phyloP scores from a whole-genome alignment of 2,113 vertebrate species.

The Lophotis ruficrista region DNA sequence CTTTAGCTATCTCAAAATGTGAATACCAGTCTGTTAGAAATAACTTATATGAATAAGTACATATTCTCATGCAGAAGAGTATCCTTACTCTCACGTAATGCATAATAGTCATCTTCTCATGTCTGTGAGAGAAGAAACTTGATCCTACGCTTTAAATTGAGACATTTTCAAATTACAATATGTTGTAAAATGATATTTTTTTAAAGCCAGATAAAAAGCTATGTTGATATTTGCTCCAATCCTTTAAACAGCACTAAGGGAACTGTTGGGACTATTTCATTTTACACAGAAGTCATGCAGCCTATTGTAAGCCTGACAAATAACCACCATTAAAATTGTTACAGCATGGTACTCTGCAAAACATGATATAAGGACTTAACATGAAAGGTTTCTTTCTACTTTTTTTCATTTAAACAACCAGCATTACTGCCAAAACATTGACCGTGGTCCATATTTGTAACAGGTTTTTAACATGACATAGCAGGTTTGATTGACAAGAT shows the following conservation, averaged over 20 bases:
- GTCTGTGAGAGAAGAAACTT: neutral
- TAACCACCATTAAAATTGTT: constrained; percentile 12
- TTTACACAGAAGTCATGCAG: constrained; percentile 17
- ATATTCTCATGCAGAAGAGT: neutral
- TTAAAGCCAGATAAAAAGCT: neutral
- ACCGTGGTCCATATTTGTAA: constrained; percentile 81
- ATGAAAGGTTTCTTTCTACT: constrained; percentile 64
- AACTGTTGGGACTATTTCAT: constrained; percentile 2
- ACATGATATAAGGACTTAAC: constrained; percentile 29
- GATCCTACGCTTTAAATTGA: neutral
- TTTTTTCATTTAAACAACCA: constrained; percentile 81
- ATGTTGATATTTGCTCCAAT: constrained; percentile 9
- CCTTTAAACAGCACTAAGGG: constrained; percentile 10
- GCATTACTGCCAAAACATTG: constrained; percentile 85
- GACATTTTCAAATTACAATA: neutral
- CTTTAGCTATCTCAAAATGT: neutral
- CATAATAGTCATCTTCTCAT: neutral
- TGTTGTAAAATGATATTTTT: neutral
- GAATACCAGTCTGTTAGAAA: neutral
- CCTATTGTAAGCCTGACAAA: neutral
- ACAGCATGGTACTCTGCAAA: constrained; percentile 9
- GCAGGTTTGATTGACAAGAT: constrained; percentile 73
- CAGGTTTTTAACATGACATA: constrained; percentile 82
- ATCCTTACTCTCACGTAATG: neutral
- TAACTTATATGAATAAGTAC: neutral